Evolutionary conservation across 2,797 vertebrate genomes (phyloP), one percentile per base, ranked within the genome.

Genomic region (Balearica regulorum): DNA sequence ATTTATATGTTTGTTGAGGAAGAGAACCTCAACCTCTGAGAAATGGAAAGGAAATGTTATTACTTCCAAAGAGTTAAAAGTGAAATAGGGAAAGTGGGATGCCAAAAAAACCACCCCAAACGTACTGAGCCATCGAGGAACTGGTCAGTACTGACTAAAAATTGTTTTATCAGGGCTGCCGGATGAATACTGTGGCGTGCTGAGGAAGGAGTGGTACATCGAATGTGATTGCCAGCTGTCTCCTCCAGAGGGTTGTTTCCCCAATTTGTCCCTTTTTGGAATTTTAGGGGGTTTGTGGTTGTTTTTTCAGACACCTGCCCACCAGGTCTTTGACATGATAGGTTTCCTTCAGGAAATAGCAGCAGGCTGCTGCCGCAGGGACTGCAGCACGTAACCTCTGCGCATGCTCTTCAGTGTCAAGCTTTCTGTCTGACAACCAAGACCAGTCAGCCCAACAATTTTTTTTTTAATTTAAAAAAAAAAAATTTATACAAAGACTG

Each of bases 291-390:
- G 39, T 60, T 79, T 72, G 35, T 15, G 6, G 9, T 25, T 26
- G 1, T 33, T 18, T 41, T 78, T 65, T 31, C 13, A 57, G n/a
- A 49, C 2, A 3, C 25, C 39, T 83, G 22, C 9, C 48, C 13
- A 15, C 14, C 8, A 65, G 20, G 9, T 46, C 17, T 57, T 51
- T 62, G 69, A 39, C 0, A 0, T 16, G 9, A 11, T 49, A 1
- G 8, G 5, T 55, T 68, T 66, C 21, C 41, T 81, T 57, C 4
- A 33, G 46, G 16, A 55, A n/a, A 3, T 5, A 31, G 41, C n/a
- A 65, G 43, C 33, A 24, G 26, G 2, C 8, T 21, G 24, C 48
- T 51, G 13, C 29, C 54, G n/a, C 61, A 55, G 37, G 31, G 31
- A 12, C 44, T 57, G 17, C 25, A 16, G 10, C 3, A 18, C 28